Base-by-base conservation (phyloP, 1,140 invertebrate genomes). In the Araneus ventricosus region DNA sequence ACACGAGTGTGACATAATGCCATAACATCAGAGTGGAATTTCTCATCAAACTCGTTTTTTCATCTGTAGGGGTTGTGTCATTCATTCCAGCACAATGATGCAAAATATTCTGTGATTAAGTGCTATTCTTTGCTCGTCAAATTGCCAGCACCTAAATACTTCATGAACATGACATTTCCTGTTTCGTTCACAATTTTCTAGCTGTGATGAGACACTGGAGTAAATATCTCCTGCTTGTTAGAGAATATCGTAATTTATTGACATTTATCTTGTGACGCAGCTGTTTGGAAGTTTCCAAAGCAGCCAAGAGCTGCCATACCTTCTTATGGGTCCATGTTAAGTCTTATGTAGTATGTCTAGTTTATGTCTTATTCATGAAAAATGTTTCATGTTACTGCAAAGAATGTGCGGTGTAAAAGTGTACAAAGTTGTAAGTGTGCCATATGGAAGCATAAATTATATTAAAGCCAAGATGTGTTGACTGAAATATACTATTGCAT, bases 41-140 rank as follows among this genome's bases (percentile, higher is more conserved):
- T n/a, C n/a, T 59, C 75, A 27, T 84, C 24, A 39, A 59, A 14
- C n/a, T 39, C 41, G n/a, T 79, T 90, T 61, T 52, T 79, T 67
- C 88, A 91, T 91, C 30, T 37, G 24, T 39, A 67, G 70, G 67
- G 61, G 88, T 30, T 67, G 17, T 91, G 70, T 91, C n/a, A 34
- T 91, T 67, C 89, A 91, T 91, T 91, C 89, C 89, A 84, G 75
- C 89, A 84, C 89, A 91, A 82, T 84, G 89, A 61, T 61, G 80
- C 79, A 39, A 91, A 91, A 91, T 91, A 61, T 91, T 91, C 89
- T 91, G 89, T 91, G 89, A 91, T 91, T 91, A 90, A 37, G 34
- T 63, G 75, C 75, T 91, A 41, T 79, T 87, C 22, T 90, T 67
- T 90, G 70, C 70, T 90, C 27, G 17, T 90, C 59, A 88, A 88